phyloP scores from a whole-genome alignment of 2,113 vertebrate species.

The Bufo bufo region DNA sequence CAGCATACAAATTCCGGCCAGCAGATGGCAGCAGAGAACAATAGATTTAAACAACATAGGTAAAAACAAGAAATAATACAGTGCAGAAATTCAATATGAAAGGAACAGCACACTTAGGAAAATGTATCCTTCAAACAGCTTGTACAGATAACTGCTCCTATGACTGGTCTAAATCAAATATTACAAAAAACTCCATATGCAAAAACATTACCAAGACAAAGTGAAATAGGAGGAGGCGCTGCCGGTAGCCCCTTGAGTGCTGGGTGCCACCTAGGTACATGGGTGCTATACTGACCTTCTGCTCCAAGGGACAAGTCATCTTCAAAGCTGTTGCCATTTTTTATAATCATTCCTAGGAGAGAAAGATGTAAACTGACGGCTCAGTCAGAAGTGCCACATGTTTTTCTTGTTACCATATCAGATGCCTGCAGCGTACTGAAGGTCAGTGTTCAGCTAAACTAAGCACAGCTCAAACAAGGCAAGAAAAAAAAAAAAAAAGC shows the following conservation, averaged over 20 bases:
- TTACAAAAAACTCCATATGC: background rate
- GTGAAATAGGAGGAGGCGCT: background rate
- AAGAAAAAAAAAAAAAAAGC: conserved; percentile 1
- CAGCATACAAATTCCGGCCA: too few relatives aligned
- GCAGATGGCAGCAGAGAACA: too few relatives aligned
- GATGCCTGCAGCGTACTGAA: conserved; percentile 33
- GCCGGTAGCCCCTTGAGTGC: background rate
- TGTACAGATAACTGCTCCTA: background rate
- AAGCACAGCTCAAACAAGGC: conserved; percentile 44
- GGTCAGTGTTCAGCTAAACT: conserved; percentile 33
- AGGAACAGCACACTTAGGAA: too few relatives aligned
- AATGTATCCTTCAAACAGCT: too few relatives aligned
- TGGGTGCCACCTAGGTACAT: background rate
- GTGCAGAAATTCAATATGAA: too few relatives aligned
- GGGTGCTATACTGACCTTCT: conserved; percentile 83
- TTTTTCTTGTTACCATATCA: conserved; percentile 33
- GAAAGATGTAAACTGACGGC: background rate
- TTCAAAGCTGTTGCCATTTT: conserved; percentile 97
- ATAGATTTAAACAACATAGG: too few relatives aligned
- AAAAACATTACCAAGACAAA: background rate
- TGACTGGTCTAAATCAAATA: background rate
- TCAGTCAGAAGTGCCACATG: conserved; percentile 39
- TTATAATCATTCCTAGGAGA: conserved; percentile 77
- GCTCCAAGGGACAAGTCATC: conserved; percentile 98
- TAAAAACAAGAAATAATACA: too few relatives aligned